Evolutionary conservation across 2,888 invertebrate genomes (phyloP), one percentile per base, ranked within the genome.

Genomic region (Athalia rosae): DNA sequence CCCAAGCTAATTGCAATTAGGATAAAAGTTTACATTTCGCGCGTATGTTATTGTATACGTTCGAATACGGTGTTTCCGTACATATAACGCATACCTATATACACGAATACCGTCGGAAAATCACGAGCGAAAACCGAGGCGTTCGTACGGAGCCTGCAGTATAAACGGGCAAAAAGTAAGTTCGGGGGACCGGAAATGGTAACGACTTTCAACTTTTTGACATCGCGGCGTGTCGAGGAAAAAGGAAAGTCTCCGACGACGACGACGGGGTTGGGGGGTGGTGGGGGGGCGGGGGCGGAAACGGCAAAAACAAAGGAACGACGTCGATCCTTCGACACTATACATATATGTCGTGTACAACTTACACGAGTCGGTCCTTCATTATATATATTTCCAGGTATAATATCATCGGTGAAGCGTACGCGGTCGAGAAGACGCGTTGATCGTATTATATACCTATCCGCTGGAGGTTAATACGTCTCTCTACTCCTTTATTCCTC

Each of bases 1-100:
- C 74, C 74, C 48, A 59, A 61, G 47, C 74, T 74, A 74, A 74
- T 74, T 41, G 74, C 74, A 74, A 74, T 74, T 74, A 74, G 62
- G 74, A 59, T 45, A 8, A 53, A 8, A 53, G 53, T 11, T 11
- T 3, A 53, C 53, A 11, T 53, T 53, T 53, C 15, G 15, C 56
- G 53, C 67, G 50, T 67, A 67, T 45, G 61, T 61, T 15, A 41
- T 53, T n/a, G 41, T 28, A 5, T 58, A 63, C 43, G 62, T 59
- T 4, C 47, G n/a, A 15, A 45, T 47, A 4, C 41, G 15, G 50
- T 56, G 53, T 7, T n/a, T 61, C 41, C 61, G 41, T 61, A 13
- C 58, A 6, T 28, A 59, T 15, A 59, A 15, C 4, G 8, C 41
- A 2, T 61, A 41, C 11, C 9, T n/a, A n/a, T n/a, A n/a, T 28